A percentile compares a stretch with the other conserved stretches of the same genome.
Conservation (phyloP, 2,888 invertebrate species). For the Rhyacophila evoluta region DNA sequence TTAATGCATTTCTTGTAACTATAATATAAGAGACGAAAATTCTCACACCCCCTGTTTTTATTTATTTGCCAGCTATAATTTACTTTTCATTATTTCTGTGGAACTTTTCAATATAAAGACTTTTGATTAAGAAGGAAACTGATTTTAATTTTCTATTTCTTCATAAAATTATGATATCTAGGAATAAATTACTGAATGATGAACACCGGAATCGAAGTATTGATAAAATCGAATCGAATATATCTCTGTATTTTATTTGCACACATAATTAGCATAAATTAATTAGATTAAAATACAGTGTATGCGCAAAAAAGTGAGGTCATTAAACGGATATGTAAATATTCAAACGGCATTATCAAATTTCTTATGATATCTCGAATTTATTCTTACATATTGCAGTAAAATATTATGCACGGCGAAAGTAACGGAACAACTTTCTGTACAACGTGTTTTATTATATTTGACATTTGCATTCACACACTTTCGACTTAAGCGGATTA, state of each 20-base stretch:
- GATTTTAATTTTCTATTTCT: too few relatives aligned
- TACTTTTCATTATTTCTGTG: too few relatives aligned
- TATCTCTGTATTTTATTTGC: background rate
- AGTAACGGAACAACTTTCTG: background rate
- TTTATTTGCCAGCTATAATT: too few relatives aligned
- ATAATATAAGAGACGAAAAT: too few relatives aligned
- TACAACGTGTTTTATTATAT: background rate
- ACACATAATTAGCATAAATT: background rate
- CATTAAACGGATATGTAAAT: conserved; percentile 20
- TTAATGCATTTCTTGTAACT: too few relatives aligned
- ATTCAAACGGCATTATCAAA: background rate
- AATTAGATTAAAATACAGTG: background rate
- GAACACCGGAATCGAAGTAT: background rate
- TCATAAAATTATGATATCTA: too few relatives aligned
- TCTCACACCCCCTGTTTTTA: too few relatives aligned
- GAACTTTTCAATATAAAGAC: too few relatives aligned
- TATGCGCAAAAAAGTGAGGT: background rate
- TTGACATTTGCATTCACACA: background rate
- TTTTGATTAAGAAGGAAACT: too few relatives aligned
- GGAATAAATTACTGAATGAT: too few relatives aligned
- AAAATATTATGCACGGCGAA: conserved; percentile 6
- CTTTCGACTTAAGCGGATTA: background rate
- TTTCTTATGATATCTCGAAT: background rate
- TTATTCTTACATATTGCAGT: conserved; percentile 3
- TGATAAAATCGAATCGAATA: background rate